A percentile compares a stretch with the other conserved stretches of the same genome.
Evolutionary conservation across 2,797 vertebrate species (phyloP).

Genomic region (Notamacropus eugenii): DNA sequence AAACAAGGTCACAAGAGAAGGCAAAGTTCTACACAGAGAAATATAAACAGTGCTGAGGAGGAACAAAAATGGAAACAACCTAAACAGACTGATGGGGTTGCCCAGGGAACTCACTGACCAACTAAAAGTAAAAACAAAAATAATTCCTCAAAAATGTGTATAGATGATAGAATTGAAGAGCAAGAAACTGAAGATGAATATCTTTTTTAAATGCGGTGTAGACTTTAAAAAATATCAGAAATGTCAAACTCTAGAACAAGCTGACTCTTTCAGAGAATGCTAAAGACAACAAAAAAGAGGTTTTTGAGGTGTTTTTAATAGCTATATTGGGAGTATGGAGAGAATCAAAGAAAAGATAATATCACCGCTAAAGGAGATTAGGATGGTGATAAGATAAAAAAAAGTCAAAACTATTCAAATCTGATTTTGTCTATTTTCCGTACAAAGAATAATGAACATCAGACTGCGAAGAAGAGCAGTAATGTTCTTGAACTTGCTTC

Average conservation of each 20-base stretch:
- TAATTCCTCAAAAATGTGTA: background rate
- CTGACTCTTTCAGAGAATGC: background rate
- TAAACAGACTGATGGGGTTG: background rate
- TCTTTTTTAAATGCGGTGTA: background rate
- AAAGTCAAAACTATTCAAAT: background rate
- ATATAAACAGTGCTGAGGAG: background rate
- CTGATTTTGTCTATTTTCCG: background rate
- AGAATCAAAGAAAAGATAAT: background rate
- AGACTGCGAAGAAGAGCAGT: background rate
- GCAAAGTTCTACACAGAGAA: background rate
- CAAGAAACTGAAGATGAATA: background rate
- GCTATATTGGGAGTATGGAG: background rate
- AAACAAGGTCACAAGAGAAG: background rate
- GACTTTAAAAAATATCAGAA: background rate
- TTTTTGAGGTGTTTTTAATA: background rate
- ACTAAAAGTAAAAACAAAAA: background rate
- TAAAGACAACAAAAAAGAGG: background rate
- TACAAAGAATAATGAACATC: background rate
- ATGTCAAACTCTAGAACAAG: background rate
- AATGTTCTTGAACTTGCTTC: background rate
- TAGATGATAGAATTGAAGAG: background rate
- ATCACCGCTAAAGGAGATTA: background rate
- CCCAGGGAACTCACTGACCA: background rate
- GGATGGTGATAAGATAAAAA: background rate
- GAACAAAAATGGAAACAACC: background rate